Evolutionary conservation across 2,888 invertebrate species (phyloP).

Genomic region (Dryococelus australis): DNA sequence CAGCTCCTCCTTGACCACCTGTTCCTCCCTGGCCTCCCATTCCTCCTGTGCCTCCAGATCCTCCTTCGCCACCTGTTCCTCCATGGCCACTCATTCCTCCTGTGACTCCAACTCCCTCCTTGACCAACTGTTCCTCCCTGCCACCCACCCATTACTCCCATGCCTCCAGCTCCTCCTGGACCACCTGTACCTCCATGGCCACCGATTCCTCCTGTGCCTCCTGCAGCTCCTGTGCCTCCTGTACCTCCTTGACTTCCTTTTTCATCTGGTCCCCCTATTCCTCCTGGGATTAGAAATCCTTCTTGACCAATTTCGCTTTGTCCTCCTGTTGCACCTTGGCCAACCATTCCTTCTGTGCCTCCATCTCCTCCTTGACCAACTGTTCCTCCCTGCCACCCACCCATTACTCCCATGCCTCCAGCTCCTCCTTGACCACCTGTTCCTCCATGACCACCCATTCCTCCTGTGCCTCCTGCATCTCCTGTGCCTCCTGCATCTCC

Average conservation of each 20-base stretch:
- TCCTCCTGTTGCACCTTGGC: constrained; percentile 45
- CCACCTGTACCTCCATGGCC: constrained; percentile 41
- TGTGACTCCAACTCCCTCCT: constrained; percentile 44
- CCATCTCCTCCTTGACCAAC: constrained; percentile 45
- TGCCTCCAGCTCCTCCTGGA: constrained; percentile 55
- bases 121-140: constrained; percentile 46
- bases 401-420: constrained; percentile 46
- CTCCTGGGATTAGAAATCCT: constrained; percentile 42
- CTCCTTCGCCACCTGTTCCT: constrained; percentile 27
- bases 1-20: constrained; percentile 35
- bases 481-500: constrained; percentile 46
- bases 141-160: constrained; percentile 50
- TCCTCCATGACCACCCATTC: constrained; percentile 50
- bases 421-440: constrained; percentile 47
- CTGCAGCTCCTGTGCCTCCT: constrained; percentile 51
- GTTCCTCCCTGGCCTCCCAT: constrained; percentile 52
- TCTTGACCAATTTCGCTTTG: constrained; percentile 50
- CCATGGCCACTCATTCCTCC: constrained; percentile 42
- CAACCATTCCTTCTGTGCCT: constrained; percentile 43
- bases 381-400: constrained; percentile 49
- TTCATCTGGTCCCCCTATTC: constrained; percentile 38
- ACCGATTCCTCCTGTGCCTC: constrained; percentile 40
- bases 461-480: constrained; percentile 40
- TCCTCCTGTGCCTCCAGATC: constrained; percentile 20
- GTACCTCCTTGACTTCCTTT: constrained; percentile 45